Conservation (phyloP, 2,888 invertebrate genomes). For the Protonemura montana region DNA sequence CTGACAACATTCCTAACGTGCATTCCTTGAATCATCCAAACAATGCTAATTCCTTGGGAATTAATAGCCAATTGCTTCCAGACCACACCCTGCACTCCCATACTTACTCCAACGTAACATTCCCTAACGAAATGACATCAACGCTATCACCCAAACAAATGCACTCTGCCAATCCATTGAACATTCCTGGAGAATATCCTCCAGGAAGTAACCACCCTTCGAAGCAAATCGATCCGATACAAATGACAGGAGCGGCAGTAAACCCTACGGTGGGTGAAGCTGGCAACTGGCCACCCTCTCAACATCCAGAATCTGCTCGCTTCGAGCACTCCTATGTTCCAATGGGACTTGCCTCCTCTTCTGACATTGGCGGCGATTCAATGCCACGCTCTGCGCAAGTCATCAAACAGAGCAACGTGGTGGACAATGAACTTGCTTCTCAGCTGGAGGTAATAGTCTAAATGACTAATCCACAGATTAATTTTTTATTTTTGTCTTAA, state of each 20-base stretch:
- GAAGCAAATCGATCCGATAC: neutral
- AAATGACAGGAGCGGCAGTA: neutral
- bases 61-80: neutral
- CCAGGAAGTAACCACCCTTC: neutral
- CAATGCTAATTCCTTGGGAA: neutral
- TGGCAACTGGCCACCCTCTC: neutral
- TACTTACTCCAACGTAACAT: neutral
- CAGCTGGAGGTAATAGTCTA: slow-evolving; percentile 8
- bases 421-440: slow-evolving; percentile 1
- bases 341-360: neutral
- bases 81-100: neutral
- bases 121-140: neutral
- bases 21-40: neutral
- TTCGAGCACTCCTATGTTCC: slow-evolving; percentile 19
- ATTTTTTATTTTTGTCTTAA: too few relatives aligned
- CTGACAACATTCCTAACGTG: neutral
- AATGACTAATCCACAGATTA: too few relatives aligned
- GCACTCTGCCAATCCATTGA: neutral
- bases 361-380: slow-evolving; percentile 42
- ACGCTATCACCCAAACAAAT: neutral
- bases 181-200: neutral
- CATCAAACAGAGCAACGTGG: slow-evolving; percentile 32
- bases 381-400: slow-evolving; percentile 47
- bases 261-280: neutral
- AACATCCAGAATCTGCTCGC: neutral